Conservation (phyloP, 2,797 vertebrate species). For the Lutjanus campechanus region DNA sequence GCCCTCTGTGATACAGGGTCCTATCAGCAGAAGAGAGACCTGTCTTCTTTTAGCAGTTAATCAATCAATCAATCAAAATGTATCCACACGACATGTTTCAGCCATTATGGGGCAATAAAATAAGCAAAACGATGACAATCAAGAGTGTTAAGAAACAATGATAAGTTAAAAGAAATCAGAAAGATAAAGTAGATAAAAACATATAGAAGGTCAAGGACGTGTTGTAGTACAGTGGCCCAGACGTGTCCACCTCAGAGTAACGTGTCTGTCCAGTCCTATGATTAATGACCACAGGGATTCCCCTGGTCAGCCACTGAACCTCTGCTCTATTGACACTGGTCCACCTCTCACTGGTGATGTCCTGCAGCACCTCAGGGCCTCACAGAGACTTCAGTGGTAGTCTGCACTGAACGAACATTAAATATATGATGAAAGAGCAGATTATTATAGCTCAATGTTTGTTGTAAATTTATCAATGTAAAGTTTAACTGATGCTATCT, state of each 20-base stretch:
- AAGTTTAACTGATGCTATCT: neutral
- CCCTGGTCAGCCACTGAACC: conserved; percentile 59
- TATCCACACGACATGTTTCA: neutral
- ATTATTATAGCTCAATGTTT: neutral
- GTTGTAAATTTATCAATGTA: neutral
- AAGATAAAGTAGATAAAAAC: conserved; percentile 24
- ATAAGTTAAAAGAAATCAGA: no score
- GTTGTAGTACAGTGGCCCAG: conserved; percentile 43
- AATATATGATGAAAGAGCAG: neutral
- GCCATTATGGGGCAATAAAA: neutral
- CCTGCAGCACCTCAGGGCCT: conserved; percentile 60
- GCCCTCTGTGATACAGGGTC: conserved; percentile 37
- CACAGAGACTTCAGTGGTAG: conserved; percentile 19
- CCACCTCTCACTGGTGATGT: conserved; percentile 58
- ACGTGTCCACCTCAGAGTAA: conserved; percentile 64
- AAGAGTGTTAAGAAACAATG: neutral
- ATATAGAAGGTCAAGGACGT: conserved; percentile 70
- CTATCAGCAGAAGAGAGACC: conserved; percentile 24
- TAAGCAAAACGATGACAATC: neutral
- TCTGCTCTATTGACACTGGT: conserved; percentile 65
- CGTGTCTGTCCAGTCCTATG: conserved; percentile 73
- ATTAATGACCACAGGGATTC: conserved; percentile 79
- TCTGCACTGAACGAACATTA: conserved; percentile 9
- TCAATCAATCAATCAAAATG: conserved; percentile 44
- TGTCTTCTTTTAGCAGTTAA: conserved; percentile 53